These are phyloP conservation scores for Marisa cornuarietis DNA, from an alignment of 1,140 invertebrate species.

Conservation along the genomic window DNA sequence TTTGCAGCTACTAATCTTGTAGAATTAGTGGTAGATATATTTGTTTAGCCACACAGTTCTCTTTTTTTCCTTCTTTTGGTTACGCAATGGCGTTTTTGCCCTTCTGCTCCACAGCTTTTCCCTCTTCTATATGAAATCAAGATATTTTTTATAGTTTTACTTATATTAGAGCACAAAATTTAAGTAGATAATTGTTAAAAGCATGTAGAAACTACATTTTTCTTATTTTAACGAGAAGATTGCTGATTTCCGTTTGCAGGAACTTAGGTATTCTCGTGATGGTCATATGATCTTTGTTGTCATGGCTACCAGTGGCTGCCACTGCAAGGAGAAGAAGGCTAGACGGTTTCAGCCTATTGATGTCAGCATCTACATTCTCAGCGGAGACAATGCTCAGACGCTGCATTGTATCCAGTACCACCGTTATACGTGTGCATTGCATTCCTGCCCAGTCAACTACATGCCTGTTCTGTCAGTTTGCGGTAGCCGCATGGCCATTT, in stretches of 20 bases:
- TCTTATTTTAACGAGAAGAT: too few species aligned
- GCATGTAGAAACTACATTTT: too few species aligned
- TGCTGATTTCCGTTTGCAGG: conserved; percentile 20
- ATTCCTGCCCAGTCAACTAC: conserved; percentile 63
- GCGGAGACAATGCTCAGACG: conserved; percentile 58
- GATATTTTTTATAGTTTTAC: neutral
- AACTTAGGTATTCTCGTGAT: conserved; percentile 60
- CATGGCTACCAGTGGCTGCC: conserved; percentile 57
- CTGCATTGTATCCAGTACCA: conserved; percentile 64
- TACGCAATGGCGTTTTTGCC: too few species aligned
- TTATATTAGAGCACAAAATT: neutral
- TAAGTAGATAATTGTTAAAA: neutral
- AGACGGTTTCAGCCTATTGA: conserved; percentile 55
- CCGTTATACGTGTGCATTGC: conserved; percentile 59
- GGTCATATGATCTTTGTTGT: conserved; percentile 61
- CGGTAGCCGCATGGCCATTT: conserved; percentile 64
- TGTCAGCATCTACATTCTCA: conserved; percentile 62
- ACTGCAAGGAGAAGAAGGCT: conserved; percentile 60
- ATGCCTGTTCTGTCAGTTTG: conserved; percentile 63
- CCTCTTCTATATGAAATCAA: too few species aligned
- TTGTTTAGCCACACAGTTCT: too few species aligned
- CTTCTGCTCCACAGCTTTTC: too few species aligned
- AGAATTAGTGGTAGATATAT: too few species aligned
- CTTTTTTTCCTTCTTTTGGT: too few species aligned
- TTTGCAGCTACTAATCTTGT: too few species aligned